Base-by-base conservation (phyloP, 2,888 invertebrate genomes). In the Pheosia gnoma region DNA sequence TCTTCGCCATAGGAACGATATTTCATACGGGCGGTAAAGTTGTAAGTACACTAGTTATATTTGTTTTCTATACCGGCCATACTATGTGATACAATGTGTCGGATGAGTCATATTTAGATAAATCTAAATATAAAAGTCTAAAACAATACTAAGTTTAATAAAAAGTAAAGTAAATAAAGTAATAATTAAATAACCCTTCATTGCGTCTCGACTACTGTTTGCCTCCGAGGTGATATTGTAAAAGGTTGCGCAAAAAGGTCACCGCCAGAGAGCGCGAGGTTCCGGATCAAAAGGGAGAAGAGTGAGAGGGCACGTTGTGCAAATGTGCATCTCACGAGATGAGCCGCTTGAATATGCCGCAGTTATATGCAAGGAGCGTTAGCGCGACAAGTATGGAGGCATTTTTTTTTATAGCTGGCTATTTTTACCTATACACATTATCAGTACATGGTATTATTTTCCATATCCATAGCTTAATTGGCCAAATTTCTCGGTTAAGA, bases 271-370 rank as follows among this genome's bases (percentile, higher is more conserved):
- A 68, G 69, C 67, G 58, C 38, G 52, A 36, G 59, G 10, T 60
- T 49, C 60, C 11, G 58, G 38, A 63, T 25, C 60, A 36, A 10
- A 58, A 56, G 6, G 43, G 57, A 9, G n/a, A 7, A n/a, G 53
- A 47, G 37, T 45, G 36, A 57, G 39, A 52, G 38, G 13, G 36
- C 39, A 41, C 41, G 61, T 55, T 76, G 82, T 81, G 83, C 80
- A 84, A 87, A 84, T 83, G 84, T 83, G 86, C 88, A 87, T 86
- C 85, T 83, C 83, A 81, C 74, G 76, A 81, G 81, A 81, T 81
- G 81, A 81, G 77, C 80, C 78, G 81, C 73, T 72, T 75, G 72
- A 76, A 78, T 78, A 74, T 76, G 72, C 75, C 72, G 70, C 74
- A 70, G 78, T 76, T 79, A 79, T 79, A 77, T 38, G 55, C 76